Evolutionary conservation across 2,888 invertebrate genomes (phyloP), one percentile per base, ranked within the genome.

Genomic region (Trisateles emortualis): DNA sequence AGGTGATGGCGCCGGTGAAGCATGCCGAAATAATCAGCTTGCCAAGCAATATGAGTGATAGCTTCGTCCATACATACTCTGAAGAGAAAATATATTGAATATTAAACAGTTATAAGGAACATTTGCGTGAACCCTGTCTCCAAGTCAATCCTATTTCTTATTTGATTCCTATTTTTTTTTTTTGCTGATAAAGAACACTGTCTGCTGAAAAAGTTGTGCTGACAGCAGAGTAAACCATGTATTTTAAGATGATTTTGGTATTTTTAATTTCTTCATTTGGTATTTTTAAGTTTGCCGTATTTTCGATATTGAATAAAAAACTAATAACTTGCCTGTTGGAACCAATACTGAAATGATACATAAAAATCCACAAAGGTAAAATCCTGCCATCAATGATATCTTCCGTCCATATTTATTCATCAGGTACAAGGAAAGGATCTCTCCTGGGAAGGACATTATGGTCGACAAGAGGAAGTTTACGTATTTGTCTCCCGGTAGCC

Each of bases 1-100:
- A 94, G 0, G 95, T 93, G 68, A 95, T 94, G 29, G 93, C 84
- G 0, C 94, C 93, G 0, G 94, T 94, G 73, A 94, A 95, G 22
- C 95, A 94, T 30, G 93, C 90, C 0, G 95, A 92, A 41, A 95
- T 94, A 30, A 94, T 88, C 75, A 94, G 92, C 83, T 95, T 95
- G 2, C 94, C 94, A 9, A 93, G 63, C 52, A 95, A 78, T 74
- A 94, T 95, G 9, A 94, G 69, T 0, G 87, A 52, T 33, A 90
- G 78, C 57, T 87, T 88, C 1, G 71, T 59, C 86, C 84, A 86
- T 0, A 58, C 60, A 26, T 78, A 66, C 0, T 60, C 89, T 90
- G n/a, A n/a, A n/a, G n/a, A n/a, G n/a, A n/a, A n/a, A n/a, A n/a
- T n/a, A n/a, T n/a, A n/a, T n/a, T 6, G 1, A 29, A 0, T 29